These are phyloP conservation scores for Sebastolobus altivelis DNA, from an alignment of 2,797 vertebrate genomes.

Conservation along the genomic window DNA sequence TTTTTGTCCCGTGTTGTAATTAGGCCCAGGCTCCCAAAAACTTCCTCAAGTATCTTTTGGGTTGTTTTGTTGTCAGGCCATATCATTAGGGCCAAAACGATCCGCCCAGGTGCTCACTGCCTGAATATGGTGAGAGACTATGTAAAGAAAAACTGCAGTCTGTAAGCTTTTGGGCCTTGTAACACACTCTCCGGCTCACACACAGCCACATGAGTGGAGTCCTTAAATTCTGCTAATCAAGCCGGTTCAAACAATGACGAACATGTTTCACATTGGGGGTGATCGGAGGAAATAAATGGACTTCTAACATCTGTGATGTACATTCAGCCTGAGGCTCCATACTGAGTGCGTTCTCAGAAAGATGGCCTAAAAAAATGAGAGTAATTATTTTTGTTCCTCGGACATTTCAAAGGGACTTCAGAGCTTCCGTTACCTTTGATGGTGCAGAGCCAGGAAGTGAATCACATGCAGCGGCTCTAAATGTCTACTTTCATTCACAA, in stretches of 20 bases:
- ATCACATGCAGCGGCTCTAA: constrained; percentile 42
- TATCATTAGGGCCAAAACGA: constrained; percentile 84
- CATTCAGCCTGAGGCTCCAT: constrained; percentile 32
- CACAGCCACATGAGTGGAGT: constrained; percentile 59
- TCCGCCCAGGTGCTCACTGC: constrained; percentile 81
- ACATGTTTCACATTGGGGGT: constrained; percentile 47
- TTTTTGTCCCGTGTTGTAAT: constrained; percentile 83
- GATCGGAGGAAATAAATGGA: constrained; percentile 46
- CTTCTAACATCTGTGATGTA: constrained; percentile 44
- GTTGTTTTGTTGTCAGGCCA: constrained; percentile 82
- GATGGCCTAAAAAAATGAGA: constrained; percentile 19
- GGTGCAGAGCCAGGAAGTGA: constrained; percentile 65
- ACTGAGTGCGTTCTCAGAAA: constrained; percentile 33
- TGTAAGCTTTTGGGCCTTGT: constrained; percentile 52
- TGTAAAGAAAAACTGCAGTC: constrained; percentile 70
- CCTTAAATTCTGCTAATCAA: constrained; percentile 72
- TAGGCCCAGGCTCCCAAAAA: constrained; percentile 79
- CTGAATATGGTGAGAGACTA: constrained; percentile 73
- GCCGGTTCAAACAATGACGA: constrained; percentile 38
- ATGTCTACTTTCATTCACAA: constrained; percentile 49
- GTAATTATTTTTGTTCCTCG: constrained; percentile 48
- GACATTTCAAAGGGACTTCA: constrained; percentile 62
- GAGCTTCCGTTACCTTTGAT: constrained; percentile 63
- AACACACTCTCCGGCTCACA: constrained; percentile 53
- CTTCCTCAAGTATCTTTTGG: constrained; percentile 81